phyloP scores from a whole-genome alignment of 2,888 invertebrate genomes.

The Xestoiulus laeticollis region DNA sequence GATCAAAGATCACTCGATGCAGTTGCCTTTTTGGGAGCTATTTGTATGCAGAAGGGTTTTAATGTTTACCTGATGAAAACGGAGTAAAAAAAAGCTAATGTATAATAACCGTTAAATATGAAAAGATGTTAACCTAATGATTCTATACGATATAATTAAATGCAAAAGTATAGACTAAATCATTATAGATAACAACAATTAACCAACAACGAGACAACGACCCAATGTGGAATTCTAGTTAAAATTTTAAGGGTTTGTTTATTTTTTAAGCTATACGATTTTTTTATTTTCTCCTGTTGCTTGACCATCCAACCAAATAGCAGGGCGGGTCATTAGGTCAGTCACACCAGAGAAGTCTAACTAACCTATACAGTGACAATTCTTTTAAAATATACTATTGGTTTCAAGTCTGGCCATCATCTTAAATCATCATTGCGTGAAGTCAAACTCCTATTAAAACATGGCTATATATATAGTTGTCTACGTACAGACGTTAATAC shows the following conservation, averaged over 20 bases:
- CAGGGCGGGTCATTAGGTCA: conserved; percentile 14
- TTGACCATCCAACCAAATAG: conserved; percentile 28
- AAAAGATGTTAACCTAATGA: no score
- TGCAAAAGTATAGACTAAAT: no score
- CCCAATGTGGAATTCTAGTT: not conserved
- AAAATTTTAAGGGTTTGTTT: not conserved
- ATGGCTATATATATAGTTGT: not conserved
- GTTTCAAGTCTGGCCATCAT: not conserved
- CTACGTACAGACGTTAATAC: not conserved
- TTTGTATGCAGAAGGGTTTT: no score
- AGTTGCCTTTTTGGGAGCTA: no score
- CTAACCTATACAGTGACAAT: not conserved
- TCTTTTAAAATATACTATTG: not conserved
- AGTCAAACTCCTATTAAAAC: not conserved
- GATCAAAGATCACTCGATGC: no score
- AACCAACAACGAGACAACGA: not conserved
- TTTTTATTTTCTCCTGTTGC: not conserved
- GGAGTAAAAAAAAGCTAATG: no score
- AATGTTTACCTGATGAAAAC: no score
- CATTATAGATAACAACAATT: no score
- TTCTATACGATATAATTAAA: no score
- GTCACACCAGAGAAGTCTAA: not conserved
- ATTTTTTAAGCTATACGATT: not conserved
- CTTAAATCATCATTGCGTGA: not conserved
- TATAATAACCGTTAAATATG: no score